These are phyloP conservation scores for Sarcophaga subvicina DNA, from an alignment of 2,888 invertebrate genomes.

Conservation along the genomic window DNA sequence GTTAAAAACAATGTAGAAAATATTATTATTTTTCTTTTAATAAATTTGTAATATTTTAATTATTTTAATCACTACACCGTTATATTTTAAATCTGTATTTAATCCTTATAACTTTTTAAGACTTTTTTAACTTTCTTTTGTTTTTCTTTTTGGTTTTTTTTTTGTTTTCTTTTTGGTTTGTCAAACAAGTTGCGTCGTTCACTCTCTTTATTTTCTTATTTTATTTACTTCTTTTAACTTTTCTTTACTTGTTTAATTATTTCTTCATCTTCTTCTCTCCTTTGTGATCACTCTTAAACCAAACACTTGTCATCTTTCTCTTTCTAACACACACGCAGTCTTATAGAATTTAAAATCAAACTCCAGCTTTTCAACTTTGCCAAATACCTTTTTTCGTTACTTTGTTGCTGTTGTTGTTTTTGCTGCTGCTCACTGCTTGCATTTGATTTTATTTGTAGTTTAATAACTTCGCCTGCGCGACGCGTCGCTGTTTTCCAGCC, in stretches of 20 bases:
- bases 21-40: constrained; percentile 19
- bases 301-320: constrained; percentile 64
- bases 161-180: constrained; percentile 38
- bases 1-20: background rate
- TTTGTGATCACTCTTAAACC: constrained; percentile 16
- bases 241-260: constrained; percentile 33
- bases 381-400: constrained; percentile 51
- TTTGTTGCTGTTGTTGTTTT: constrained; percentile 1
- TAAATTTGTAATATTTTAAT: too few relatives aligned
- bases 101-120: background rate
- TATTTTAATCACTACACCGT: too few relatives aligned
- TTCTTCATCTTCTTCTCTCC: constrained; percentile 58
- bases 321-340: constrained; percentile 34
- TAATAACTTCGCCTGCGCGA: constrained; percentile 65
- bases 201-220: constrained; percentile 17
- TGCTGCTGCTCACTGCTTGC: constrained; percentile 9
- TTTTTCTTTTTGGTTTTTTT: constrained; percentile 6
- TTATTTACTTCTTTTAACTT: constrained; percentile 9
- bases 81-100: background rate
- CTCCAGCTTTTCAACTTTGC: constrained; percentile 48
- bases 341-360: constrained; percentile 34
- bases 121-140: constrained; percentile 24
- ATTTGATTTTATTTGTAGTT: constrained; percentile 46
- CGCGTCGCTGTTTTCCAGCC: constrained; percentile 24
- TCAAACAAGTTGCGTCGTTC: constrained; percentile 66